Conservation (phyloP, 1,140 invertebrate genomes). For the Thalassaphorura encarpata region DNA sequence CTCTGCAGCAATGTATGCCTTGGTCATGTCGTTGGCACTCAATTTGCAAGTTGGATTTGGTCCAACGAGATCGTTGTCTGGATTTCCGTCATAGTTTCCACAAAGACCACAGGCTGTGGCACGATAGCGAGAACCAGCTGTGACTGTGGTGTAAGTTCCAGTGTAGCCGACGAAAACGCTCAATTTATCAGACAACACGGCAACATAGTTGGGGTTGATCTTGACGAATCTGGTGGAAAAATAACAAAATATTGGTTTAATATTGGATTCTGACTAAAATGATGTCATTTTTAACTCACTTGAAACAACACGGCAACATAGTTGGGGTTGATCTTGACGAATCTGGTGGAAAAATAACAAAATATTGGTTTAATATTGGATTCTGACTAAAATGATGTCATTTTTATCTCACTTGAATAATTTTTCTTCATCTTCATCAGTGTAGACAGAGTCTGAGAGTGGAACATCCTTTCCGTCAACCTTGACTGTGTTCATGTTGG, state of each 20-base stretch:
- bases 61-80: slow-evolving; percentile 26
- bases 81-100: slow-evolving; percentile 27
- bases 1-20: slow-evolving; percentile 30
- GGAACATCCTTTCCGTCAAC: slow-evolving; percentile 23
- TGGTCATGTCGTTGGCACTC: slow-evolving; percentile 25
- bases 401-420: slow-evolving; percentile 25
- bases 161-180: slow-evolving; percentile 28
- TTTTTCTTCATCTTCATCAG: slow-evolving; percentile 23
- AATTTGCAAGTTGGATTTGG: slow-evolving; percentile 11
- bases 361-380: not conserved
- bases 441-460: slow-evolving; percentile 19
- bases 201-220: slow-evolving; percentile 25
- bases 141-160: slow-evolving; percentile 28
- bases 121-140: slow-evolving; percentile 26
- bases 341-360: slow-evolving; percentile 11
- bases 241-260: slow-evolving; percentile 1
- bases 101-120: slow-evolving; percentile 29
- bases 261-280: not conserved
- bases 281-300: slow-evolving; percentile 6
- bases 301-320: slow-evolving; percentile 27
- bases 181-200: slow-evolving; percentile 21
- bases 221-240: slow-evolving; percentile 22
- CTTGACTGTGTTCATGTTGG: slow-evolving; percentile 24
- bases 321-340: slow-evolving; percentile 26
- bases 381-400: not conserved